Conservation (phyloP, 2,888 invertebrate species). For the Tromatobia lineatoria region DNA sequence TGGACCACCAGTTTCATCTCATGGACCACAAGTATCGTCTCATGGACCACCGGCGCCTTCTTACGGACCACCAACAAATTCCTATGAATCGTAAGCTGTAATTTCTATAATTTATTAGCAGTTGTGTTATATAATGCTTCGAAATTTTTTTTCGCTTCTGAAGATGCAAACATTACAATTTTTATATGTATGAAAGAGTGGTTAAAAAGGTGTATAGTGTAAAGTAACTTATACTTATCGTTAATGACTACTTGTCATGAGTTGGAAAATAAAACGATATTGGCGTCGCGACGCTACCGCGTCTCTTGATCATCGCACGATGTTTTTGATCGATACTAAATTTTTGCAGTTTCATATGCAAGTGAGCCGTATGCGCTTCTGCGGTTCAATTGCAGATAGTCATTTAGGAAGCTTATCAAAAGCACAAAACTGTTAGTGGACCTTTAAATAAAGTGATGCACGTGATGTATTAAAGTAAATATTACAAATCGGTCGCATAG, state of each 20-base stretch:
- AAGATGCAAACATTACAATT: too few species aligned
- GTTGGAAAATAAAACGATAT: too few species aligned
- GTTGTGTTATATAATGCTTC: too few species aligned
- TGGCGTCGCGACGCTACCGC: too few species aligned
- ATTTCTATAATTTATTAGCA: neutral
- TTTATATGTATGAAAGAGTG: too few species aligned
- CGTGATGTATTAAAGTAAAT: neutral
- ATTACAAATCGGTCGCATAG: neutral
- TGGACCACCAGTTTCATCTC: slow-evolving; percentile 67
- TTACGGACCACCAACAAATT: slow-evolving; percentile 62
- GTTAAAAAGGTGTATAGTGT: too few species aligned
- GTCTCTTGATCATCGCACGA: too few species aligned
- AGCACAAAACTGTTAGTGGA: slow-evolving; percentile 12
- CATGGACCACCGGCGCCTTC: slow-evolving; percentile 45
- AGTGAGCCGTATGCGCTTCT: slow-evolving; percentile 43
- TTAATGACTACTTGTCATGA: too few species aligned
- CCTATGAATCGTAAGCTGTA: slow-evolving; percentile 46
- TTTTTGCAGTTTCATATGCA: slow-evolving; percentile 34
- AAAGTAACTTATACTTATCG: too few species aligned
- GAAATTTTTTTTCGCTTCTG: too few species aligned
- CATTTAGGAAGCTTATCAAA: slow-evolving; percentile 46
- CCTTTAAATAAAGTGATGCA: too few species aligned
- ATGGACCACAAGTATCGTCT: slow-evolving; percentile 30
- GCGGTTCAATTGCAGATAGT: slow-evolving; percentile 40
- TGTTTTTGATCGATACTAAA: slow-evolving; percentile 38